Evolutionary conservation across 2,113 vertebrate genomes (phyloP), one percentile per base, ranked within the genome.

Genomic region (Tetrao urogallus): DNA sequence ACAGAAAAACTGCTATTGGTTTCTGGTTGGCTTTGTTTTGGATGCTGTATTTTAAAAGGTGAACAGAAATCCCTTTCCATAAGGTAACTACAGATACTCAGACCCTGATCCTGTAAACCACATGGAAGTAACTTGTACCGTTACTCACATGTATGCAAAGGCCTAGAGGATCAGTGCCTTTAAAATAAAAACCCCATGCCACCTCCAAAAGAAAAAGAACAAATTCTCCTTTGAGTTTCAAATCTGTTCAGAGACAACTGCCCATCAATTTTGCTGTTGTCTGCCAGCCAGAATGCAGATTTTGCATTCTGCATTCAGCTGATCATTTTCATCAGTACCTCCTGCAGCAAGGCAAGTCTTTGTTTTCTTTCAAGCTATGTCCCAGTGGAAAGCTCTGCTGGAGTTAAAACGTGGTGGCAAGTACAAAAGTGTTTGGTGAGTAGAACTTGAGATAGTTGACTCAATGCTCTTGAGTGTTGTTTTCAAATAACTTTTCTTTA

Each of bases 1-100:
- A 2, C 21, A 21, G 79, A 54, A 72, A 83, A 97, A 93, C 30
- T 32, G 1, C 72, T 47, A 8, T 30, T 74, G 69, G n/a, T 38
- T 94, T 88, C 86, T 85, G 61, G 52, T 61, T 52, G 88, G 85
- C 87, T 96, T 54, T 30, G 64, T 86, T 86, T 78, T 42, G 66
- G 88, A 92, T 79, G 92, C 92, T 14, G 11, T 2, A 88, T 63
- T 87, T 84, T 63, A 42, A 82, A 97, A 97, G 97, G 96, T 95
- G 96, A 98, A 96, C 72, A 0, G 84, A 97, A 98, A 98, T 81
- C 67, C 81, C 92, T 94, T 94, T 93, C 86, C 71, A 76, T 75
- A 45, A 70, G 64, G 32, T 7, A 1, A 60, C 60, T 56, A 40
- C 18, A 72, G 71, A 18, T 7, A 5, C 27, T 24, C 21, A 50